Percentiles rank a stretch among this genome's conserved stretches.
Conservation (phyloP, 2,888 invertebrate genomes). For the Hyles lineata region DNA sequence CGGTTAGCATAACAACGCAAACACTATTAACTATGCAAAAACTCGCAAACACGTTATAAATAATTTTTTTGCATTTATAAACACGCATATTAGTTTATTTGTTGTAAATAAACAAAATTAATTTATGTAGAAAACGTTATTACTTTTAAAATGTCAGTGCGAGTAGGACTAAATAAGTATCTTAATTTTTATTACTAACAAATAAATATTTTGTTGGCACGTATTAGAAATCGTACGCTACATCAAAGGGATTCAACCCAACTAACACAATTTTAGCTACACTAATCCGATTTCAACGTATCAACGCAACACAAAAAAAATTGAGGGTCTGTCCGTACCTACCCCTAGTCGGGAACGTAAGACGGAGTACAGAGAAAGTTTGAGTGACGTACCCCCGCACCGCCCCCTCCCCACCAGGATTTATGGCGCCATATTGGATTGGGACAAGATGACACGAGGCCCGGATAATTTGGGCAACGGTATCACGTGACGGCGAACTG, state of each 20-base stretch:
- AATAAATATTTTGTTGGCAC: too few relatives aligned
- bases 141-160: too few relatives aligned
- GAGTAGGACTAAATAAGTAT: too few relatives aligned
- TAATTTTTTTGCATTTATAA: background rate
- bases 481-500: slow-evolving; percentile 80
- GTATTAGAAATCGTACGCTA: too few relatives aligned
- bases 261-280: background rate
- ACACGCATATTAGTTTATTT: background rate
- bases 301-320: slow-evolving; percentile 32
- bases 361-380: slow-evolving; percentile 85
- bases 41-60: slow-evolving; percentile 31
- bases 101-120: background rate
- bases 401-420: slow-evolving; percentile 75
- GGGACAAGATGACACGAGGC: slow-evolving; percentile 85
- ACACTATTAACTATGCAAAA: slow-evolving; percentile 31
- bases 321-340: slow-evolving; percentile 71
- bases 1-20: slow-evolving; percentile 57
- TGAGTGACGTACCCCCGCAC: slow-evolving; percentile 83
- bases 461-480: slow-evolving; percentile 85
- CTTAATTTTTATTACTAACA: too few relatives aligned
- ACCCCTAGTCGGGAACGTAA: slow-evolving; percentile 79
- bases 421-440: slow-evolving; percentile 85
- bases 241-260: too few relatives aligned
- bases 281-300: slow-evolving; percentile 19
- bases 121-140: background rate